Conservation (phyloP, 2,797 vertebrate genomes). For the Orestias chungarensis region DNA sequence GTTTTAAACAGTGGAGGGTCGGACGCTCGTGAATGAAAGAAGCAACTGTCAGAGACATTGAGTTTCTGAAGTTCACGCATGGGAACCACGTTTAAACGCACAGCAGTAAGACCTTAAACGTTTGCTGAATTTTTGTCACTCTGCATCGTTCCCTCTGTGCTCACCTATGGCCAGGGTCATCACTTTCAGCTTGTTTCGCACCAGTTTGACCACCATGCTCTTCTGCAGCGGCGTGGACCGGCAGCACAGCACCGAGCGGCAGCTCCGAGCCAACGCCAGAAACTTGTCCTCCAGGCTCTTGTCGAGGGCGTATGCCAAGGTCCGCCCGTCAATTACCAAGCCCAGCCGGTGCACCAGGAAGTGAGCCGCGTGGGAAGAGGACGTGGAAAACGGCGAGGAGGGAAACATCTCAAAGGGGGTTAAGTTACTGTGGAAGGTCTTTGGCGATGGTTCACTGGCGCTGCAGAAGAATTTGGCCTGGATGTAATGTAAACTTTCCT, state of each 20-base stretch:
- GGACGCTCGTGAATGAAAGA: too few species aligned
- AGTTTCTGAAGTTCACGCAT: too few species aligned
- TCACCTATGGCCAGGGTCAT: slow-evolving; percentile 97
- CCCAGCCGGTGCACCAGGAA: slow-evolving; percentile 81
- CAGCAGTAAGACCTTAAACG: background rate
- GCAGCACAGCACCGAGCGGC: slow-evolving; percentile 93
- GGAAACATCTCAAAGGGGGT: slow-evolving; percentile 70
- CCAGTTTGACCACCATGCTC: slow-evolving; percentile 96
- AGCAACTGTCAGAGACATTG: too few species aligned
- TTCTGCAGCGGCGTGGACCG: slow-evolving; percentile 96
- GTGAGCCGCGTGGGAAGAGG: slow-evolving; percentile 58
- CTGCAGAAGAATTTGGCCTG: slow-evolving; percentile 84
- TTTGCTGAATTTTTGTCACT: background rate
- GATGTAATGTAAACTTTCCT: slow-evolving; percentile 90
- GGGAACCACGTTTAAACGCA: background rate
- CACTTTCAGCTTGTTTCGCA: slow-evolving; percentile 95
- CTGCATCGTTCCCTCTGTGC: slow-evolving; percentile 22
- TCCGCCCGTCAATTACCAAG: slow-evolving; percentile 93
- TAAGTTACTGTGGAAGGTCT: slow-evolving; percentile 71
- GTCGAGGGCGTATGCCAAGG: slow-evolving; percentile 92
- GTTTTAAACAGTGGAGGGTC: too few species aligned
- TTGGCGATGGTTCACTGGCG: slow-evolving; percentile 65
- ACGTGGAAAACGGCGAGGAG: slow-evolving; percentile 58
- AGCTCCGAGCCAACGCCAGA: slow-evolving; percentile 88
- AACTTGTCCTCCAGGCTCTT: slow-evolving; percentile 91